Evolutionary conservation across 1,140 invertebrate species (phyloP).

Genomic region (Bombus affinis): DNA sequence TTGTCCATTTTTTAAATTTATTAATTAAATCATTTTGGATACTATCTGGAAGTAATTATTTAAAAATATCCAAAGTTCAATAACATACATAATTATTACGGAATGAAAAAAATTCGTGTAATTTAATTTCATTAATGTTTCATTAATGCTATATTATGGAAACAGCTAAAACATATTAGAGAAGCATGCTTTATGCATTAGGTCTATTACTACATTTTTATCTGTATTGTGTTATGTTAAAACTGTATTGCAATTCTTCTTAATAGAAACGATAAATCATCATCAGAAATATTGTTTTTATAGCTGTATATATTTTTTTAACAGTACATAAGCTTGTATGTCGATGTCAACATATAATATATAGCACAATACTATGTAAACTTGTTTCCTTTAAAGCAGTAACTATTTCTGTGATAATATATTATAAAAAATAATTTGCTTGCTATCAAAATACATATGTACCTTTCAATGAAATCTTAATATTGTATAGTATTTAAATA

Average conservation of each 20-base stretch:
- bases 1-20: slow-evolving; percentile 1
- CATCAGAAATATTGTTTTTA: slow-evolving; percentile 21
- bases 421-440: slow-evolving; percentile 53
- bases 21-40: neutral
- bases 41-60: neutral
- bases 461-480: slow-evolving; percentile 48
- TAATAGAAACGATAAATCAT: neutral
- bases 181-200: neutral
- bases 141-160: neutral
- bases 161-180: slow-evolving; percentile 8
- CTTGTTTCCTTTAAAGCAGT: slow-evolving; percentile 15
- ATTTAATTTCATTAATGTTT: neutral
- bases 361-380: slow-evolving; percentile 28
- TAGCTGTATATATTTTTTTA: slow-evolving; percentile 13
- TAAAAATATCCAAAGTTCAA: neutral
- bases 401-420: neutral
- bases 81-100: neutral
- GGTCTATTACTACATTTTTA: neutral
- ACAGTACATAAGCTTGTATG: slow-evolving; percentile 23
- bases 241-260: slow-evolving; percentile 10
- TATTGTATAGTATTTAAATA: slow-evolving; percentile 34
- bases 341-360: slow-evolving; percentile 25
- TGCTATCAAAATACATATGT: slow-evolving; percentile 40
- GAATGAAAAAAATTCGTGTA: slow-evolving; percentile 11
- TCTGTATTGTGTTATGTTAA: neutral